Base-by-base conservation (phyloP, 2,888 invertebrate genomes). In the Clitarchus hookeri region DNA sequence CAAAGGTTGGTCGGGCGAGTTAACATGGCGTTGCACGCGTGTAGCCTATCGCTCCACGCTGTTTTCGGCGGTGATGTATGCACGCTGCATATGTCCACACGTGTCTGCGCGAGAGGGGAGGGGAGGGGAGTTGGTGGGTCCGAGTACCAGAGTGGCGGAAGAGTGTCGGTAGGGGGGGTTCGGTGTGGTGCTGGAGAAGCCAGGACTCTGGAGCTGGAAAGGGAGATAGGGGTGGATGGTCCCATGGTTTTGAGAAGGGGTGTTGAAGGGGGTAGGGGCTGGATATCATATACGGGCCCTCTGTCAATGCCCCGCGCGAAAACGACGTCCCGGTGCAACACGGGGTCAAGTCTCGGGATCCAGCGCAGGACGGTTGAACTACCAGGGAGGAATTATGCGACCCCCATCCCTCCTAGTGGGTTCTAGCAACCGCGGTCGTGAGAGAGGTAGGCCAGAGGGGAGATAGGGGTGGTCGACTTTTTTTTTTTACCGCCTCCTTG, bases 241-340 rank as follows among this genome's bases (percentile, higher is more conserved):
- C 53, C 13, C 4, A 1, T 1, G 53, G 53, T 6, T 0, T 19
- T 2, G 12, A 53, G 19, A 53, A 8, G 53, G 53, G 53, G 9
- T 8, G 48, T 53, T 12, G 53, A 53, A 19, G 65, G n/a, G 16
- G 65, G 65, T 65, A n/a, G 65, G 19, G n/a, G 65, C 23, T 65
- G 65, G 65, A 65, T 65, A 65, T 65, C 65, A 65, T 65, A 65
- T 65, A 65, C 65, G 65, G 65, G 65, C 65, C 65, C 65, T 65
- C 65, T 65, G 65, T 65, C 65, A 65, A 19, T 65, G 65, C 65
- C 65, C 8, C 19, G n/a, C 65, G 11, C 65, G 65, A n/a, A 16
- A 65, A 65, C 65, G 53, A 53, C 53, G 6, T 13, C 65, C 8
- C 65, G 8, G 19, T 2, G 65, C 23, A 65, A 65, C 19, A 65